Base-by-base conservation (phyloP, 2,113 vertebrate genomes). In the Stigmatopora argus region DNA sequence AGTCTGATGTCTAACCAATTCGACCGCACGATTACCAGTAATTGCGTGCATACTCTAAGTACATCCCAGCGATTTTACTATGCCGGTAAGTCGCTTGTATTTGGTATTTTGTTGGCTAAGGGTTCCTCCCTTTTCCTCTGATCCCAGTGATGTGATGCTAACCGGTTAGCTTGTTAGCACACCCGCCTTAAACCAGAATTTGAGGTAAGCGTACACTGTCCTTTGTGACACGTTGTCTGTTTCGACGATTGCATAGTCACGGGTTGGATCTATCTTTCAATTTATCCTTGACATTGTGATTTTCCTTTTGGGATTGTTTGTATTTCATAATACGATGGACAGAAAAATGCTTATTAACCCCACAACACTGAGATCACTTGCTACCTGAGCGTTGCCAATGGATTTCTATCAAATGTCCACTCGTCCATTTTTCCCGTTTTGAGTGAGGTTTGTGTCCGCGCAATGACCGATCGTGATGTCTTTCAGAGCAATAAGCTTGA, bases 401-500 rank as follows among this genome's bases (percentile, higher is more conserved):
- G 21, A 4, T 19, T 11, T 17, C 14, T 17, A 59, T 38, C n/a
- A 17, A 17, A 41, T 38, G 35, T 11, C 17, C n/a, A n/a, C 18
- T 34, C 34, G 18, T 8, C 4, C 18, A 38, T 9, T 38, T 59
- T 38, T 31, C 6, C 21, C 5, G 53, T 15, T 56, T 13, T 56
- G 23, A 56, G 13, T 56, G 53, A 15, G 53, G 5, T 17, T 56
- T 15, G 12, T 12, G 26, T 21, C 19, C 23, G 23, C 14, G 23
- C 23, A 45, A 61, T 45, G 38, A 61, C 19, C 11, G n/a, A 44
- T 11, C 59, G 38, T 65, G 53, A 19, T 51, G 13, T 61, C 19
- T 61, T 62, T 1, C 58, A 95, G 93, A 94, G 90, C 78, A 93
- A 92, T 87, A 97, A 94, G 86, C 70, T 84, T 19, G 94, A 96